Evolutionary conservation across 1,140 invertebrate genomes (phyloP).

Genomic region (Globodera rostochiensis): DNA sequence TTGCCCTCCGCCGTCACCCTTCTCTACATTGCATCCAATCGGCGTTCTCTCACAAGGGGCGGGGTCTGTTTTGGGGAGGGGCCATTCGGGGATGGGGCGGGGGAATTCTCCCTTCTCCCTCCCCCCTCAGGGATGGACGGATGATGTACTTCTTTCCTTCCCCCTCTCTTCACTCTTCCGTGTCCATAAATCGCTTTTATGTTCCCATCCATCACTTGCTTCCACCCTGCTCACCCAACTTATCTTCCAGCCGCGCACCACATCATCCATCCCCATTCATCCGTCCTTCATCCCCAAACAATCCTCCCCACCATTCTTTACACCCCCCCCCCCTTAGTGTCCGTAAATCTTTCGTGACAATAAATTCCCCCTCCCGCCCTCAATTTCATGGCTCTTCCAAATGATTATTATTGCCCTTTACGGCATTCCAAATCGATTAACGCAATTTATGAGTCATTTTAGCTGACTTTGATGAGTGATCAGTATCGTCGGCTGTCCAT

Average conservation of each 20-base stretch:
- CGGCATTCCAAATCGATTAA: not conserved
- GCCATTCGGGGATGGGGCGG: not conserved
- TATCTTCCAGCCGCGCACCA: not conserved
- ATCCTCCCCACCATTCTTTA: not conserved
- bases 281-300: not conserved
- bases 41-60: conserved; percentile 1
- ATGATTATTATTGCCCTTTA: conserved; percentile 4
- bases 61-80: not conserved
- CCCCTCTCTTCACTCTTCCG: not conserved
- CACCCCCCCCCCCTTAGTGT: not conserved
- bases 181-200: conserved; percentile 16
- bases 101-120: not conserved
- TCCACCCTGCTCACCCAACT: no score
- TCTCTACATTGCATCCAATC: not conserved
- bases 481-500: not conserved
- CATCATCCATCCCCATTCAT: not conserved
- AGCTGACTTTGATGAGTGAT: not conserved
- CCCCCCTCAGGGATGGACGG: not conserved
- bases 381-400: not conserved
- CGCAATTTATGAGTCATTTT: not conserved
- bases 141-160: not conserved
- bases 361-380: not conserved
- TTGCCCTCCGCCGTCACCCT: not conserved
- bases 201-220: not conserved
- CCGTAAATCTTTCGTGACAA: conserved; percentile 13